Percentiles rank a stretch among this genome's conserved stretches.
Conservation (phyloP, 2,797 vertebrate genomes). For the Anas flavirostris region DNA sequence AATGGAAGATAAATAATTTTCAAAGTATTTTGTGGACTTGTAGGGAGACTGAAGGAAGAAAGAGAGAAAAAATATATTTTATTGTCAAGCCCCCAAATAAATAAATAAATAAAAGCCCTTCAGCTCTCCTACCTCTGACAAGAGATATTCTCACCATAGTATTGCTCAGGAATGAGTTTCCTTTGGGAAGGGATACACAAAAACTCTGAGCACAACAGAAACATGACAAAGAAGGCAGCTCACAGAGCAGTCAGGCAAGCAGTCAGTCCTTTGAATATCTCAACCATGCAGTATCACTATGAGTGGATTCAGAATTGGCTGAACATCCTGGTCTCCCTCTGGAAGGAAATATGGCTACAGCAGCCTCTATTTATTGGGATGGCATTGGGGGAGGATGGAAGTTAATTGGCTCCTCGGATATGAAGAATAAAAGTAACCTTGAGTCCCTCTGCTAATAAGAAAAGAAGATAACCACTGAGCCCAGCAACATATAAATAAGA, state of each 20-base stretch:
- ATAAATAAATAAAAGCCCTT: rapidly evolving
- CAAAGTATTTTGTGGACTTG: not conserved
- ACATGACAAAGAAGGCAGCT: not conserved
- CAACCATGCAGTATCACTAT: not conserved
- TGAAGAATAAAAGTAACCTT: constrained; percentile 11
- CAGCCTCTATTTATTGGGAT: constrained; percentile 49
- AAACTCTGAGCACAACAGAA: not conserved
- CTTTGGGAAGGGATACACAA: not conserved
- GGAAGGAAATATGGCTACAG: constrained; percentile 37
- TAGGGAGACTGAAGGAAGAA: not conserved
- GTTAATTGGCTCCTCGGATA: not conserved
- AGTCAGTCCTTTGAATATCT: not conserved
- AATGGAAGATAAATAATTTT: constrained; percentile 8
- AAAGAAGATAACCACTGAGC: constrained; percentile 32
- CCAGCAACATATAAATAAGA: constrained; percentile 51
- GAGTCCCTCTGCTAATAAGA: constrained; percentile 16
- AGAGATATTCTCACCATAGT: not conserved
- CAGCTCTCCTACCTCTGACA: not conserved
- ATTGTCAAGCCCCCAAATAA: not conserved
- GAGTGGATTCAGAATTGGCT: not conserved
- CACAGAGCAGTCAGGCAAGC: not conserved
- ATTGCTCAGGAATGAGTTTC: not conserved
- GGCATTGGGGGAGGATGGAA: constrained; percentile 24
- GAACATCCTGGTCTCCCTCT: not conserved
- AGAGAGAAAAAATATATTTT: not conserved